Base-by-base conservation (phyloP, 1,140 invertebrate species). In the Nixonia krombeini region DNA sequence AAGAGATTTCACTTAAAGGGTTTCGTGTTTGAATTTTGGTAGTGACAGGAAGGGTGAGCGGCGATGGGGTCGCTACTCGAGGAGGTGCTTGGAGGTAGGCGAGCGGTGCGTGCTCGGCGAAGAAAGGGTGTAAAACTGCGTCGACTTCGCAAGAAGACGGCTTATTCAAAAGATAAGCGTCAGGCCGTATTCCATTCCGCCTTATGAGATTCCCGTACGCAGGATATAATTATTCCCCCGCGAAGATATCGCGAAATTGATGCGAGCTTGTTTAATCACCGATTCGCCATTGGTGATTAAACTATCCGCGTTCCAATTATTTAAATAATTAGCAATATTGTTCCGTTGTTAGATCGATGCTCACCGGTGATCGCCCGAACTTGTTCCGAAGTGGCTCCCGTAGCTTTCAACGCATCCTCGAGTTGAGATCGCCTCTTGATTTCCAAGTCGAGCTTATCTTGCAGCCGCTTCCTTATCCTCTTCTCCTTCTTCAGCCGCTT, bases 401-500 rank as follows among this genome's bases (percentile, higher is more conserved):
- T 90, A 40, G 90, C 90, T 74, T 93, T 93, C 15, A 94, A 86
- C 23, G 92, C 92, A 52, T 94, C 93, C 76, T 94, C 92, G 47
- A 93, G 87, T 73, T 93, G 92, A 47, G 88, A 86, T 73, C 92
- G 88, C 80, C 91, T 88, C 78, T 94, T 94, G 59, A 91, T 86
- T 81, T 94, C 92, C 49, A 90, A 75, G 49, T 95, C 93, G 49
- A 96, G 80, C 70, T 95, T 93, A 59, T 95, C 93, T 75, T 96
- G 94, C 17, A 95, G 87, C 59, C 91, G 89, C 72, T 92, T 90
- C 65, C 94, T 89, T 17, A 91, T 89, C 78, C 93, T 91, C 66
- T 92, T 89, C 80, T 96, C 94, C 74, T 94, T 93, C 85, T 94
- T 91, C 79, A 95, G 87, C 26, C 94, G 90, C 76, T 95, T 95